Base-by-base conservation (phyloP, 2,888 invertebrate genomes). In the Ischnura elegans region DNA sequence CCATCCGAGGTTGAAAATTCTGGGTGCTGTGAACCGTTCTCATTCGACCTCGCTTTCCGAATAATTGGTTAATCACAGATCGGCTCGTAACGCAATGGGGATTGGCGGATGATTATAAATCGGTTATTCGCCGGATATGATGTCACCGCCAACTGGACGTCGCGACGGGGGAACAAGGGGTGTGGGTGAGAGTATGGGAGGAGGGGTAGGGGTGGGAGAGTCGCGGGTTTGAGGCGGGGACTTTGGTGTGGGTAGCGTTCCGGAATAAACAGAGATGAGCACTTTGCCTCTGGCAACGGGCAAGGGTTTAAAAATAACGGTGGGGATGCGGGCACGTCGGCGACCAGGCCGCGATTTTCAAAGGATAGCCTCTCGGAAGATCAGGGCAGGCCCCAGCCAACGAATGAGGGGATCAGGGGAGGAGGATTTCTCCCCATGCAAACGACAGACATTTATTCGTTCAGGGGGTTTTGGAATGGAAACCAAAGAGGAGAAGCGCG, bases 221-320 rank as follows among this genome's bases (percentile, higher is more conserved):
- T 47, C 66, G 84, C 36, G 13, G 93, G 43, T 47, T 45, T 55
- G 76, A 46, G 55, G 47, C 43, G 21, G 61, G 45, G 93, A 93
- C 93, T 76, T 61, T 87, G 90, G 61, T 66, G 45, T 66, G 93
- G 93, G 93, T 76, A 42, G 87, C 86, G 94, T 95, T 95, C 94
- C 95, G 95, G 95, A 94, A 95, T 94, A 95, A 95, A 95, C 95
- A 95, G 94, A 93, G 94, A 94, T 94, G 90, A 76, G 95, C 95
- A 95, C 95, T 76, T 76, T 76, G 36, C 76, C 76, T 76, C 76
- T 43, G 90, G 61, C 61, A 90, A 45, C 43, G 61, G 61, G 43
- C 55, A n/a, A 43, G 90, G 43, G 90, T 90, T 90, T 90, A 90
- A 90, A 90, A 90, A 90, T 90, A 90, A 61, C 61, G 61, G 21